Evolutionary conservation across 2,113 vertebrate species (phyloP), one percentile per base, ranked within the genome.

Genomic region (Mormoops blainvillei): DNA sequence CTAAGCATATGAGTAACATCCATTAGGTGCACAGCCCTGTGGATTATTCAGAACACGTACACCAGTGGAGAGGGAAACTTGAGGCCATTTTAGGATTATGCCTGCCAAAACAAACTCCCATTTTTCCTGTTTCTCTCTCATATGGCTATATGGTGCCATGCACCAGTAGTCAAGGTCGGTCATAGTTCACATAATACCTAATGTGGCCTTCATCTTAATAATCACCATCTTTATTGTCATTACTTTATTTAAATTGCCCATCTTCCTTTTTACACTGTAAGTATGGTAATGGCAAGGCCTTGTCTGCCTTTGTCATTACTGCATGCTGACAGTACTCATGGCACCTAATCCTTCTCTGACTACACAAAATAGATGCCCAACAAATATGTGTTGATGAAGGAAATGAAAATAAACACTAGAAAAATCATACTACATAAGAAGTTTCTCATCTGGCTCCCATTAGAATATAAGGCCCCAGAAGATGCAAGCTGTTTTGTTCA

Each of bases 21-120:
- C 14, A 6, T 45, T 26, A 43, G 54, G n/a, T 45, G 19, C 31
- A 4, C 19, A 58, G 33, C 4, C 7, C 7, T 48, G 2, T 45
- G 33, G 28, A 20, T 93, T 91, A 16, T 8, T 0, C 33, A 71
- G 18, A 6, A 3, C 22, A 28, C 14, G 3, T 31, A 24, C 4
- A 19, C 19, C 9, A 43, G 3, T 24, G 20, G 6, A 19, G 63
- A 0, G 50, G 43, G 58, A 31, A 3, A 5, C 0, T 12, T 10
- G 7, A 26, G 2, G 11, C 4, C 19, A 31, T 20, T 24, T 84
- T 43, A 31, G 24, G 54, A 38, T 81, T 74, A 28, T 71, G 1
- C 85, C 19, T 31, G 10, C 22, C 43, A 20, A 83, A 93, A 6
- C 20, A n/a, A 2, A 24, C 22, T 61, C 18, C 12, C 2, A 6